phyloP scores from a whole-genome alignment of 2,113 vertebrate species.

The Verasper variegatus region DNA sequence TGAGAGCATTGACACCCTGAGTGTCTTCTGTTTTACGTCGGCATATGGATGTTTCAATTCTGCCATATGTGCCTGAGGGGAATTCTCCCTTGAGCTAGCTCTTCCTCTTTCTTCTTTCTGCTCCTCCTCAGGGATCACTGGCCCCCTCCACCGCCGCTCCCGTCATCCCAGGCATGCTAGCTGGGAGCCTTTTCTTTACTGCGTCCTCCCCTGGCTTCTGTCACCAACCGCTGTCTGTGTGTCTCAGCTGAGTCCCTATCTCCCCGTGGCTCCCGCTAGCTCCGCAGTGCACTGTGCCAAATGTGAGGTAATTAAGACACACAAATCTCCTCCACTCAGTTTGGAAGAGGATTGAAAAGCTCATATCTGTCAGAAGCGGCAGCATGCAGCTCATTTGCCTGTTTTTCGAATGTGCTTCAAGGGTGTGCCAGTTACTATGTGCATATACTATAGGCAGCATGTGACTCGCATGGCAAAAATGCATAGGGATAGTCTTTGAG shows the following conservation, averaged over 20 bases:
- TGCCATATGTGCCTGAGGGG: conserved; percentile 61
- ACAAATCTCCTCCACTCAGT: conserved; percentile 64
- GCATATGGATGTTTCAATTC: conserved; percentile 65
- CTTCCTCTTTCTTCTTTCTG: conserved; percentile 63
- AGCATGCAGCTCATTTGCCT: conserved; percentile 60
- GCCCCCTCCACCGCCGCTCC: conserved; percentile 45
- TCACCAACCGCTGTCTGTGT: conserved; percentile 73
- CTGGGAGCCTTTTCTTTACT: conserved; percentile 60
- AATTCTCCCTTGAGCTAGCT: conserved; percentile 58
- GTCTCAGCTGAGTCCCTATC: conserved; percentile 62
- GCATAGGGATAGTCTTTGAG: not conserved
- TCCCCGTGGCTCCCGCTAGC: conserved; percentile 49
- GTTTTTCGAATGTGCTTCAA: conserved; percentile 54
- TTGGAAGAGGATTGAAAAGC: conserved; percentile 62
- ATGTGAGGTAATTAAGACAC: conserved; percentile 79
- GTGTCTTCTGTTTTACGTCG: conserved; percentile 44
- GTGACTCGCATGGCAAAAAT: conserved; percentile 8
- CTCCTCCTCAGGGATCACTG: conserved; percentile 54
- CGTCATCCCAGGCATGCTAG: conserved; percentile 61
- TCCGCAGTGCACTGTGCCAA: conserved; percentile 65
- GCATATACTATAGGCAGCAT: conserved; percentile 42
- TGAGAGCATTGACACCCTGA: conserved; percentile 38
- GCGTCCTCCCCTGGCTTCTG: conserved; percentile 71
- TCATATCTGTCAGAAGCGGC: conserved; percentile 65
- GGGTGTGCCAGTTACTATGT: conserved; percentile 50